Base-by-base conservation (phyloP, 1,140 invertebrate genomes). In the Leptonema lineaticorne region DNA sequence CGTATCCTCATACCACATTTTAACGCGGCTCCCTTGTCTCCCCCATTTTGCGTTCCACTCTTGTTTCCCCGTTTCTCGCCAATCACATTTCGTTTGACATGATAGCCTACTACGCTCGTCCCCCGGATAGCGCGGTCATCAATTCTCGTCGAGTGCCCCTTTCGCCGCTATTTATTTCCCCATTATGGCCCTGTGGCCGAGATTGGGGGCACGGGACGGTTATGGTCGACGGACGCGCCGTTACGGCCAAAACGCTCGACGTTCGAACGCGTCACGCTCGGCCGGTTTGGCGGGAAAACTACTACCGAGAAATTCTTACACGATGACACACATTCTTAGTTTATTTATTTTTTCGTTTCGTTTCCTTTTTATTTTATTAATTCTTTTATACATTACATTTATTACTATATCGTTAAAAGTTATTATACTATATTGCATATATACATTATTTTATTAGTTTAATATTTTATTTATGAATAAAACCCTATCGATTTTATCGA, bases 21-120 rank as follows among this genome's bases (percentile, higher is more conserved):
- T 9, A 11, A 9, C n/a, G 48, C 48, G 9, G 16, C 22, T 26
- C 18, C 24, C 48, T 53, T 18, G 11, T 20, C 18, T 4, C 4
- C 11, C 24, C 3, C 28, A 22, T n/a, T n/a, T n/a, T 8, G 26
- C 5, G 50, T n/a, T 48, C 20, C 29, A 18, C 46, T 8, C 33
- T 33, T 11, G 29, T 6, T n/a, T 11, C 7, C 20, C 20, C 33
- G 29, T 57, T 26, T 7, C 11, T n/a, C 59, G 33, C 33, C 59
- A 63, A 28, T 33, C 57, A 59, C 33, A 59, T 33, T 33, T 59
- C 33, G 57, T 59, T 53, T 53, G 50, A 53, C 50, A 53, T 53
- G 50, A 59, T 59, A 24, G 57, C 33, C 57, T 16, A 59, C 33
- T 59, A 20, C 28, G 26, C 53, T 28, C 16, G 28, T 16, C n/a